Percentiles rank a stretch among this genome's conserved stretches.
phyloP scores from a whole-genome alignment of 2,888 invertebrate species.

The Neoaliturus tenellus region DNA sequence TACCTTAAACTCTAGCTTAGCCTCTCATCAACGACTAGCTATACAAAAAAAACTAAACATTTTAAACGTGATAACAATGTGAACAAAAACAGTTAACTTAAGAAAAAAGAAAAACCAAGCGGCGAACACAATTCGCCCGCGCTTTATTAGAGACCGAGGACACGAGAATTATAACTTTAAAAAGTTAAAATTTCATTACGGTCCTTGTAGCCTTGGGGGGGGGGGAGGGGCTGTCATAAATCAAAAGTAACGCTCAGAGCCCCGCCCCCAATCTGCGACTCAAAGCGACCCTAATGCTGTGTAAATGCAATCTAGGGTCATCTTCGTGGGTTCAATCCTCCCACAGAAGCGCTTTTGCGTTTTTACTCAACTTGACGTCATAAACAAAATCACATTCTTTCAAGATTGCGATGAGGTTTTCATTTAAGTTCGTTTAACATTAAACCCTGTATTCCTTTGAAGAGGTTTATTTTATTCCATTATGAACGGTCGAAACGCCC shows the following conservation, averaged over 20 bases:
- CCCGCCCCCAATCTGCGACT: neutral
- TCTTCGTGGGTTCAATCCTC: neutral
- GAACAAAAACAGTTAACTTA: too few relatives aligned
- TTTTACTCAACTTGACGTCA: neutral
- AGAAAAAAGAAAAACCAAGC: too few relatives aligned
- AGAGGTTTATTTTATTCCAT: too few relatives aligned
- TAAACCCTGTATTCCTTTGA: too few relatives aligned
- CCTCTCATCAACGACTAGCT: too few relatives aligned
- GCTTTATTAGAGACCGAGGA: neutral
- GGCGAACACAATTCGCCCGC: neutral
- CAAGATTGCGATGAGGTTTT: neutral
- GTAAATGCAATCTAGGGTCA: slow-evolving; percentile 21
- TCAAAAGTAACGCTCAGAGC: neutral
- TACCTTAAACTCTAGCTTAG: too few relatives aligned
- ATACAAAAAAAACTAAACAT: too few relatives aligned
- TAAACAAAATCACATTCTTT: slow-evolving; percentile 10
- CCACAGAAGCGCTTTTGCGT: neutral
- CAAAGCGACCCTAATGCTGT: neutral
- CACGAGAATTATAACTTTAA: slow-evolving; percentile 12
- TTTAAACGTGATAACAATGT: too few relatives aligned
- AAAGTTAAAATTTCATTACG: slow-evolving; percentile 22
- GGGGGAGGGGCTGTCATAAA: neutral
- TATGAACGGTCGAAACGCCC: too few relatives aligned
- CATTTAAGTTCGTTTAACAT: too few relatives aligned
- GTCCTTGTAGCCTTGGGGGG: neutral